A percentile compares a stretch with the other conserved stretches of the same genome.
Conservation (phyloP, 2,888 invertebrate species). For the Silvanus unidentatus region DNA sequence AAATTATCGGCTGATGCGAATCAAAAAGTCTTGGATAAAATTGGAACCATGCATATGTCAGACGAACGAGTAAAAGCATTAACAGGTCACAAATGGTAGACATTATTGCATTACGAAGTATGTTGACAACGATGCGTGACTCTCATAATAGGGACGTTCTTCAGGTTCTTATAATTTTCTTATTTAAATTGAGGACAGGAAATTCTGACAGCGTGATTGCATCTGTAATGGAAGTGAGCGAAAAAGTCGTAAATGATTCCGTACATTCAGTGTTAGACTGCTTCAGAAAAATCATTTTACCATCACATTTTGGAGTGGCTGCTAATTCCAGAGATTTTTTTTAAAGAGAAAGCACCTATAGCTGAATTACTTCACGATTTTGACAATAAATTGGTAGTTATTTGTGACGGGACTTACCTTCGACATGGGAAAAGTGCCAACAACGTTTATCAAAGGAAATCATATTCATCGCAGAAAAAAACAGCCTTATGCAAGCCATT, state of each 20-base stretch:
- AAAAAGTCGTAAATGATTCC: neutral
- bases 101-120: neutral
- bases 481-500: constrained; percentile 20
- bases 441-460: constrained; percentile 18
- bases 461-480: constrained; percentile 20
- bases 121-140: neutral
- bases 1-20: neutral
- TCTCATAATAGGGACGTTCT: neutral
- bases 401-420: constrained; percentile 20
- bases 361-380: constrained; percentile 6
- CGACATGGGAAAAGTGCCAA: constrained; percentile 21
- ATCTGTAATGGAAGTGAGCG: neutral
- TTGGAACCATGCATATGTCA: neutral
- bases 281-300: neutral
- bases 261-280: neutral
- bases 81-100: neutral
- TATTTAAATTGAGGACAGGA: neutral
- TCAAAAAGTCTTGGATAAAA: neutral
- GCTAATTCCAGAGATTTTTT: neutral
- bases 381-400: constrained; percentile 8
- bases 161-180: neutral
- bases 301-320: neutral
- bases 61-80: neutral
- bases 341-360: constrained; percentile 1
- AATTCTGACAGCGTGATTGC: neutral